Evolutionary conservation across 2,113 vertebrate genomes (phyloP).

Genomic region (Chamaetylas fuelleborni): DNA sequence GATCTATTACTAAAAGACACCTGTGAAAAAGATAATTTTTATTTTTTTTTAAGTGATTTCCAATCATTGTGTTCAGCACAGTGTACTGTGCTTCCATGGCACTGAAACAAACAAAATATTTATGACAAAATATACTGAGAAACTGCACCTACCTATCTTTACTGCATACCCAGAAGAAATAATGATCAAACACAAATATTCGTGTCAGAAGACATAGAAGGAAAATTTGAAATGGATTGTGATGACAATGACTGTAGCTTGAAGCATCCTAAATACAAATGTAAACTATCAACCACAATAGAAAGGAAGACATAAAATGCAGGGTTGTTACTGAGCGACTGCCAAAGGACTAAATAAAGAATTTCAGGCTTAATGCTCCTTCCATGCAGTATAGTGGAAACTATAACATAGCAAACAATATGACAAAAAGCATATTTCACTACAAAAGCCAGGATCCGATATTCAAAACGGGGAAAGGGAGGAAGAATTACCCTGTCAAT

Average conservation of each 20-base stretch:
- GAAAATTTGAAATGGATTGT: constrained; percentile 6
- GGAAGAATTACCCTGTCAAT: neutral
- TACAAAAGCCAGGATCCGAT: neutral
- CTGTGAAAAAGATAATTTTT: neutral
- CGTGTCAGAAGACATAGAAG: neutral
- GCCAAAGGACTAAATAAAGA: constrained; percentile 34
- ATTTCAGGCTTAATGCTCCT: neutral
- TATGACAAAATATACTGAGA: neutral
- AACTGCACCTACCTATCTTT: neutral
- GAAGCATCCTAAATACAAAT: neutral
- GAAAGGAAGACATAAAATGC: constrained; percentile 16
- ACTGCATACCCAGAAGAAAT: neutral
- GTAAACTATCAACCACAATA: constrained; percentile 47
- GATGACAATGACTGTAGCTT: neutral
- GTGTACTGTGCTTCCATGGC: neutral
- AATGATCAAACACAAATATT: constrained; percentile 25
- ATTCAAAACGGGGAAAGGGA: neutral
- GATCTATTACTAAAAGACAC: neutral
- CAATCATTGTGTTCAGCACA: neutral
- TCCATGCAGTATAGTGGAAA: neutral
- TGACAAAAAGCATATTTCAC: neutral
- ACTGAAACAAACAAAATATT: neutral
- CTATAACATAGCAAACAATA: neutral
- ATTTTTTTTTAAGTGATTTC: neutral
- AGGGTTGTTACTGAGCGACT: neutral